phyloP scores from a whole-genome alignment of 2,797 vertebrate species.

The Chloroceryle inda region DNA sequence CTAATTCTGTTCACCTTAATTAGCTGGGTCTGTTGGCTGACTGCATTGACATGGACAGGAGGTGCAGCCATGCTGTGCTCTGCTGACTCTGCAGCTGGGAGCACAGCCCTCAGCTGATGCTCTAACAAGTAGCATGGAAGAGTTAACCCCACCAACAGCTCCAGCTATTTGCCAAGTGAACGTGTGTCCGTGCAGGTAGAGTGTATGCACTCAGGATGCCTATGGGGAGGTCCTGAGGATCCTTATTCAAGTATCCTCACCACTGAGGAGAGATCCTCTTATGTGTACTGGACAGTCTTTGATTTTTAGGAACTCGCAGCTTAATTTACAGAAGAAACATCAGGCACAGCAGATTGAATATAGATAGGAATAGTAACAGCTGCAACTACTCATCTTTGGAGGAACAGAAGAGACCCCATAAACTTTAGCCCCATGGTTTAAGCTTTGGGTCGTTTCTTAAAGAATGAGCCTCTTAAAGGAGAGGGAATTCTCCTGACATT shows the following conservation, averaged over 20 bases:
- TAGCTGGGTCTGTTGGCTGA: background rate
- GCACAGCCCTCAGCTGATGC: background rate
- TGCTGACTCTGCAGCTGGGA: background rate
- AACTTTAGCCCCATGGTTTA: background rate
- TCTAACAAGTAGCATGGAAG: background rate
- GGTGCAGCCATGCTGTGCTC: background rate
- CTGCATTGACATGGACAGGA: fast-evolving
- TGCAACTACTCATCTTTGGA: background rate
- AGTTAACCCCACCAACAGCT: background rate
- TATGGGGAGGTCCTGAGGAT: too few species aligned
- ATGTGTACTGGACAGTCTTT: background rate
- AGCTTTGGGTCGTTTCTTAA: background rate
- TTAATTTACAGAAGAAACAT: background rate
- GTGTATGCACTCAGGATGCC: background rate
- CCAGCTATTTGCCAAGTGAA: background rate
- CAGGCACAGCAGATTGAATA: background rate
- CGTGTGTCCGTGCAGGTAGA: too few species aligned
- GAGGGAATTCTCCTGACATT: background rate
- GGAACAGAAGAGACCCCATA: background rate
- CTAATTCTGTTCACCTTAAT: background rate
- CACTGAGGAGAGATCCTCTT: background rate
- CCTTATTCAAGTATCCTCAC: background rate
- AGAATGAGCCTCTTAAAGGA: background rate
- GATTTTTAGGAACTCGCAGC: background rate
- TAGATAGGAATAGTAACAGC: background rate